phyloP scores from a whole-genome alignment of 2,113 vertebrate species.

The Sclerurus mexicanus region DNA sequence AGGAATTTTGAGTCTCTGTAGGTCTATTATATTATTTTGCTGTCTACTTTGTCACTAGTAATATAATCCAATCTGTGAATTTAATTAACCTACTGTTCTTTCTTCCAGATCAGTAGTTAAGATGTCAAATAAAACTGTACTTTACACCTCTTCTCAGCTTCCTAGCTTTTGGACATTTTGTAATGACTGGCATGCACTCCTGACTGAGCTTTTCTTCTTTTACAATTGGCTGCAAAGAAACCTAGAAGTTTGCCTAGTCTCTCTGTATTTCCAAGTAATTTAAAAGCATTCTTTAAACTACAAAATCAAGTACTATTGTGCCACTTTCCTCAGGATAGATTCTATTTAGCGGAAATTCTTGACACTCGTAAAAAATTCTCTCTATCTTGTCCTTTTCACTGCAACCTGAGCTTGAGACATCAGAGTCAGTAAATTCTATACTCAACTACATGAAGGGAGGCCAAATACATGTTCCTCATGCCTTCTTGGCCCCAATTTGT shows the following conservation, averaged over 20 bases:
- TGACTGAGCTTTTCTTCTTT: not conserved
- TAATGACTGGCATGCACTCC: not conserved
- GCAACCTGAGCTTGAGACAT: not conserved
- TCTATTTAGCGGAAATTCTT: not conserved
- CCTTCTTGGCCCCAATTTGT: not conserved
- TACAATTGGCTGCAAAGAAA: not conserved
- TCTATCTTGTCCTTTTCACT: not conserved
- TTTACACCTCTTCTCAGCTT: not conserved
- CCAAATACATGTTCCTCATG: not conserved
- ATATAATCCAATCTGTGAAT: conserved; percentile 24
- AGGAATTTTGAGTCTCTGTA: not conserved
- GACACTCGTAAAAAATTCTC: not conserved
- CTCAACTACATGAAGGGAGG: not conserved
- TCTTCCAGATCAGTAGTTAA: conserved; percentile 51
- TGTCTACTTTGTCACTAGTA: conserved; percentile 10
- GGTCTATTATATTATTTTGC: conserved; percentile 4
- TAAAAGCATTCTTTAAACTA: not conserved
- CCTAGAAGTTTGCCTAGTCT: not conserved
- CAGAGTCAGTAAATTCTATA: not conserved
- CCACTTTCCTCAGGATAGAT: not conserved
- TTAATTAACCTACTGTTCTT: conserved; percentile 34
- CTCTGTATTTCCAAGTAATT: not conserved
- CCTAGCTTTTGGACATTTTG: not conserved
- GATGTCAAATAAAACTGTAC: conserved; percentile 17
- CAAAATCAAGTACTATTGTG: not conserved